Evolutionary conservation across 2,888 invertebrate species (phyloP), one percentile per base, ranked within the genome.

Genomic region (Drosophila cracens): DNA sequence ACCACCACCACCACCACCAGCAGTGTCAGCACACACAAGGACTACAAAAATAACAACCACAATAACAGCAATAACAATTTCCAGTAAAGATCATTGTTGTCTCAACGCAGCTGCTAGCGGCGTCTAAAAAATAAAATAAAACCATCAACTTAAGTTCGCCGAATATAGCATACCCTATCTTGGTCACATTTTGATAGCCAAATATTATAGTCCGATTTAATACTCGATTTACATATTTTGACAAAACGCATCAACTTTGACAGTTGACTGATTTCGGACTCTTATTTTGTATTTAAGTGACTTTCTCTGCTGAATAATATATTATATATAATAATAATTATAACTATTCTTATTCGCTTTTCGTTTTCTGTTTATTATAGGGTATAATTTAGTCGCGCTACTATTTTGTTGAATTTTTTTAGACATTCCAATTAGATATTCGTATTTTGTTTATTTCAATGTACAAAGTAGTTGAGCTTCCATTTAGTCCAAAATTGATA

Each of bases 41-140:
- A 21, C 21, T 25, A 21, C 46, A 46, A 46, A 21, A 46, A 21
- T 46, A 46, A 46, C 46, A 46, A 21, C 46, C 46, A 46, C 46
- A 46, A 46, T 46, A 46, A 46, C 46, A 21, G 46, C 46, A 46
- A 46, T 21, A 46, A 46, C 21, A 46, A 46, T 46, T 46, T 46
- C 1, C 46, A 46, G 46, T 46, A 25, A 46, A 46, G 46, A 46
- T 46, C 46, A 46, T 46, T 46, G 46, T 46, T 46, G 46, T 46
- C 46, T 46, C 46, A 46, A 46, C 46, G 21, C 21, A 46, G 46
- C 13, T 46, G 46, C 46, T 46, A 16, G 46, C 21, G 46, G 46
- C 46, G 7, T 46, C 21, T 46, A 46, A 46, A 13, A 46, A 46
- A 46, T 16, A 46, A 46, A 25, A 21, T 13, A 25, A 25, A 46